Base-by-base conservation (phyloP, 2,888 invertebrate genomes). In the Notodonta dromedarius region DNA sequence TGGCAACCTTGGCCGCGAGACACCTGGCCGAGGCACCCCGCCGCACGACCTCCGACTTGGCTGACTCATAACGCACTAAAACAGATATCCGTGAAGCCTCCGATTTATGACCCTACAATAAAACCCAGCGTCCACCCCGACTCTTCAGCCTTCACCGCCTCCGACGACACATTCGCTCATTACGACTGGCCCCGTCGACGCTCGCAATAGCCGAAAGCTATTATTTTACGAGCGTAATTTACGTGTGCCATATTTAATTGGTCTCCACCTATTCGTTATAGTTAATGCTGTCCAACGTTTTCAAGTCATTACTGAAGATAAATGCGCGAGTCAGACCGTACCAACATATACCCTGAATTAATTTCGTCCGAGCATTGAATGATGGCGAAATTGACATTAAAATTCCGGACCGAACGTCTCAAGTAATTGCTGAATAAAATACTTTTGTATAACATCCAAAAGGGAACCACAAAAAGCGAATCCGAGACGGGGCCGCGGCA, bases 371-470 rank as follows among this genome's bases (percentile, higher is more conserved):
- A 87, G 85, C 90, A 89, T 88, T 91, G 91, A 93, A 90, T 90
- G 91, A 92, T 91, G 91, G 90, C 88, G 79, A 89, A 91, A 90
- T 92, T 91, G 93, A 93, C 91, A 91, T 91, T 90, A 91, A 91
- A 88, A 92, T 89, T 90, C 91, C 82, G 83, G 81, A 81, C 85
- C 88, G 88, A 91, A 88, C 88, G 87, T 90, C 90, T 87, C 87
- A 91, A 90, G 92, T 93, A 93, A 92, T 93, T 93, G 92, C 91
- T 92, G 90, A 88, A 92, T 93, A 91, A 91, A 92, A 91, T 91
- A 90, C 90, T 89, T 89, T 90, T 90, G 91, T 89, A 88, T 88
- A 90, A 90, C 88, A 87, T 91, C 87, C 84, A 83, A 90, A 90
- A 92, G 84, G 84, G 88, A 88, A 86, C 81, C 83, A 90, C 86